Conservation (phyloP, 2,113 vertebrate species). For the Carassius carassius region DNA sequence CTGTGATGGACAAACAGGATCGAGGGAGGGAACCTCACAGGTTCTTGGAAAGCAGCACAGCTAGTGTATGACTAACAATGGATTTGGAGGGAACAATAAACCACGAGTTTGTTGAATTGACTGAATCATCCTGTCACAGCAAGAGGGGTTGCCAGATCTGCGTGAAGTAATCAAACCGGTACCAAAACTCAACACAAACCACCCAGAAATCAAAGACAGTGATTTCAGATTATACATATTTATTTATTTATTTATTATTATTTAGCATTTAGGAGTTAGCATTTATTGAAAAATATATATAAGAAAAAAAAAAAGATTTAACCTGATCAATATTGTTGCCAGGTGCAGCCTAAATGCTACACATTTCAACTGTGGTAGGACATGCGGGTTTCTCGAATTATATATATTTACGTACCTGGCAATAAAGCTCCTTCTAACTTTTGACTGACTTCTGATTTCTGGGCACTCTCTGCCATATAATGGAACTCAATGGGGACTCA, state of each 20-base stretch:
- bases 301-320: neutral
- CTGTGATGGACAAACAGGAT: neutral
- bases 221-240: neutral
- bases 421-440: no score
- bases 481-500: neutral
- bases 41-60: neutral
- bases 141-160: slow-evolving; percentile 18
- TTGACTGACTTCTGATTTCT: no score
- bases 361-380: neutral
- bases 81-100: slow-evolving; percentile 7
- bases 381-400: neutral
- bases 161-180: neutral
- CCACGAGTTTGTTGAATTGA: neutral
- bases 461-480: neutral
- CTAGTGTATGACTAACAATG: neutral
- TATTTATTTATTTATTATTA: neutral
- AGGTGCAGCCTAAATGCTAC: neutral
- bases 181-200: neutral
- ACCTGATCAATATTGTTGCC: neutral
- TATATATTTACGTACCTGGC: neutral
- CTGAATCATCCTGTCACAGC: neutral
- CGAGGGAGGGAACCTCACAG: neutral
- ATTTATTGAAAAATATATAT: neutral
- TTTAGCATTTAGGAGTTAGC: no score
- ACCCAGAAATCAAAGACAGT: neutral